Base-by-base conservation (phyloP, 2,797 vertebrate genomes). In the Loriculus beryllinus region DNA sequence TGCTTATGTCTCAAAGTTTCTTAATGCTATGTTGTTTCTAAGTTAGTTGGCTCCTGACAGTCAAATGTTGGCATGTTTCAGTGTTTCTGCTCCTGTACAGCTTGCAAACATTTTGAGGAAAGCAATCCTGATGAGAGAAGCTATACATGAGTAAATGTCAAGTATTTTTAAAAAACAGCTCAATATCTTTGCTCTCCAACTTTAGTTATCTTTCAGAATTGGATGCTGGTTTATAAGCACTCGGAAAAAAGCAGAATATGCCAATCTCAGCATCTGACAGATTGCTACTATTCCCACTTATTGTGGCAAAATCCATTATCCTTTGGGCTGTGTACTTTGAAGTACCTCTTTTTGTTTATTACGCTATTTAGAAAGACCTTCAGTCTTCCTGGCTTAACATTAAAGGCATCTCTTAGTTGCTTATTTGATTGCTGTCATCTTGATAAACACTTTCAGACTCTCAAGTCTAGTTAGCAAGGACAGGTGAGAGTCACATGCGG, bases 91-190 rank as follows among this genome's bases (percentile, higher is more conserved):
- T 86, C 40, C 59, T 52, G 59, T 91, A 76, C 45, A 94, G 90
- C 82, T 86, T 90, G 88, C 85, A 95, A 93, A 87, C 60, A 86
- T 94, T 96, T 94, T 88, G 57, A 93, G 42, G n/a, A 94, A 85
- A 94, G 72, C 62, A 94, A 81, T 81, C 45, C 84, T 96, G 70
- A 90, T 90, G 87, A 88, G 72, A 89, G 42, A 95, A 93, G 62
- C n/a, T 93, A 68, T 52, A 80, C n/a, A 64, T 39, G 6, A 81
- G 69, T 69, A 94, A 90, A 96, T 93, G 82, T 96, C 95, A 96
- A 93, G 87, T 81, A 78, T 91, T 93, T 89, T 47, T 75, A 64
- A 93, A 86, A 71, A 92, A 3, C 48, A 84, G 18, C 72, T 87
- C 49, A 60, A 20, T 77, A 49, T 62, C 82, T 90, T 59, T 59